phyloP scores from a whole-genome alignment of 1,140 invertebrate genomes.

The Pseudachorutes palmiensis region DNA sequence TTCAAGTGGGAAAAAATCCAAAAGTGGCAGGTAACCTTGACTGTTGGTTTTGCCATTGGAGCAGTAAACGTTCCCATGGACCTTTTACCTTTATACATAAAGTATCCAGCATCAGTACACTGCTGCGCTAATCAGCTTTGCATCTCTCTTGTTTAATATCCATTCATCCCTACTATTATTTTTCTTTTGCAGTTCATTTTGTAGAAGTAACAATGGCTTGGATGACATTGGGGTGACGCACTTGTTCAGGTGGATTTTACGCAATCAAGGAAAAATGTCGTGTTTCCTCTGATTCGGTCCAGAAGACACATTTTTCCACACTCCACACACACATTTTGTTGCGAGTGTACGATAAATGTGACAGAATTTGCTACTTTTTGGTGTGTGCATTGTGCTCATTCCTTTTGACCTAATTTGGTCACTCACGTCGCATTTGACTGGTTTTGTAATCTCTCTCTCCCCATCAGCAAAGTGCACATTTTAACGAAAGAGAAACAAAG shows the following conservation, averaged over 20 bases:
- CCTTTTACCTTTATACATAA: neutral
- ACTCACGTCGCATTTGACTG: neutral
- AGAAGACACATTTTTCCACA: neutral
- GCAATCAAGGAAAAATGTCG: no score
- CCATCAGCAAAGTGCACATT: neutral
- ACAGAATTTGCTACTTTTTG: neutral
- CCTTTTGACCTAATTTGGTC: conserved; percentile 5
- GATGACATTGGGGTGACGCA: no score
- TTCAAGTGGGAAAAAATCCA: neutral
- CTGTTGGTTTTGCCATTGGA: neutral
- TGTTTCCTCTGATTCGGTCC: neutral
- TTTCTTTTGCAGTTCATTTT: no score
- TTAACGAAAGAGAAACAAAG: no score
- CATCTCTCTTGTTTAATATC: no score
- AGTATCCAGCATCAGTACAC: no score
- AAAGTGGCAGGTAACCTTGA: conserved; percentile 9
- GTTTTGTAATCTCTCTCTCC: neutral
- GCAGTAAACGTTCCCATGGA: neutral
- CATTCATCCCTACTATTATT: no score
- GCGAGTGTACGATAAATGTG: neutral
- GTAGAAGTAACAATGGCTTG: no score
- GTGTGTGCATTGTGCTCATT: conserved; percentile 6
- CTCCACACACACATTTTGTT: neutral
- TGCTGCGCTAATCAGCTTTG: no score
- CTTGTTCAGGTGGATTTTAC: no score